Evolutionary conservation across 2,113 vertebrate species (phyloP), one percentile per base, ranked within the genome.

Genomic region (Phocoena phocoena): DNA sequence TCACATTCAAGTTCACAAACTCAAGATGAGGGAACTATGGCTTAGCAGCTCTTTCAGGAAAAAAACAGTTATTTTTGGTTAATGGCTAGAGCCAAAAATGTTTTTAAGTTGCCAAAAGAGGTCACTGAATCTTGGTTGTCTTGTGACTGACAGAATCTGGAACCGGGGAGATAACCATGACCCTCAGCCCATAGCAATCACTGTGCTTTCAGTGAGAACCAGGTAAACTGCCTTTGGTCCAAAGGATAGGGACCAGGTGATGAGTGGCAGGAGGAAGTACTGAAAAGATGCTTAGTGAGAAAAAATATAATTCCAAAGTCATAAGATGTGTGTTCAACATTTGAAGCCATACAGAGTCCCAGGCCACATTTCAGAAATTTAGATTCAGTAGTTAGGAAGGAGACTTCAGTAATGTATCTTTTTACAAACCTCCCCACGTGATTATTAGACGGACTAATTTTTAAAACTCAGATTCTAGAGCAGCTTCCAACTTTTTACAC

Each of bases 111-210:
- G 20, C 50, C 50, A 25, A 3, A 79, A 79, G 76, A 55, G 20
- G 55, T 55, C 76, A 53, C 25, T 60, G 31, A 58, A 53, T 41
- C 67, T 60, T 81, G 36, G 26, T 33, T 62, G 6, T 84, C n/a
- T 60, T 38, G 44, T 5, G 10, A 76, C 6, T 55, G 47, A 31
- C 9, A 70, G 21, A 83, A 12, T 60, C 47, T 36, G 47, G 58
- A 58, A 38, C 33, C 5, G 12, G 15, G 20, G 31, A 3, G 23
- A n/a, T 9, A n/a, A 41, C 5, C 3, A 9, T 9, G 12, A 8
- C 12, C 23, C 2, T 36, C 3, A 18, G 7, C 23, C n/a, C 10
- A 4, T 23, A 55, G 13, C 12, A 5, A 28, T 14, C 10, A 2
- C 41, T 8, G 13, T 12, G 6, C 1, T 41, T 67, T 50, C 38